Percentiles rank a stretch among this genome's conserved stretches.
phyloP scores from a whole-genome alignment of 2,797 vertebrate species.

The Muraenolepis orangiensis region DNA sequence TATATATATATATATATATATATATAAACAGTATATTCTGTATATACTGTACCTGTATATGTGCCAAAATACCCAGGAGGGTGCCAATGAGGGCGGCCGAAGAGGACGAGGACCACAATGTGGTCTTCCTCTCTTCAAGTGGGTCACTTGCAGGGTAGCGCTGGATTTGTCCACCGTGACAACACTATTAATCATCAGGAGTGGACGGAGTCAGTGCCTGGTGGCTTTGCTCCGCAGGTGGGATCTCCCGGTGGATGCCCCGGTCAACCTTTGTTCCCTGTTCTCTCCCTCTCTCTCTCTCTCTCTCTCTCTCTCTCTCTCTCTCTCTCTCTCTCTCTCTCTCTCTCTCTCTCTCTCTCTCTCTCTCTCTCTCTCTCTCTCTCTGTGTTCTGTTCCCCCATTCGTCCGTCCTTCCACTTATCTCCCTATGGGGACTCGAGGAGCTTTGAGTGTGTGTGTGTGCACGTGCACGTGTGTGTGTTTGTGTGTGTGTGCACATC shows the following conservation, averaged over 20 bases:
- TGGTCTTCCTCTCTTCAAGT: slow-evolving; percentile 51
- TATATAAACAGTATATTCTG: no score
- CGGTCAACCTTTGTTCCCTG: slow-evolving; percentile 30
- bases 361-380: background rate
- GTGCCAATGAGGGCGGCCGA: background rate
- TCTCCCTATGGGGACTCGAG: no score
- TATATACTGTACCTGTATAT: no score
- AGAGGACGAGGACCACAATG: slow-evolving; percentile 13
- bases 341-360: slow-evolving; percentile 14
- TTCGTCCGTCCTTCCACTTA: background rate
- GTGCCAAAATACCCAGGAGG: background rate
- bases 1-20: no score
- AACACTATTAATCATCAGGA: slow-evolving; percentile 70
- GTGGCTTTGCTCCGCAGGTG: slow-evolving; percentile 59
- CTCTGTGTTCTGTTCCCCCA: background rate
- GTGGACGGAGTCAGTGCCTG: slow-evolving; percentile 53
- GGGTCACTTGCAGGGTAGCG: slow-evolving; percentile 56
- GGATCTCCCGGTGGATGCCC: slow-evolving; percentile 58
- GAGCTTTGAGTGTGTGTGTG: background rate
- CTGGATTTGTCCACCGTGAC: slow-evolving; percentile 71
- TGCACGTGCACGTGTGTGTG: background rate
- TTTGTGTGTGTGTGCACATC: background rate
- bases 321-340: slow-evolving; percentile 31
- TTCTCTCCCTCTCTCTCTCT: slow-evolving; percentile 7
- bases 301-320: background rate